These are phyloP conservation scores for Allobates femoralis DNA, from an alignment of 2,797 vertebrate genomes.

Conservation along the genomic window DNA sequence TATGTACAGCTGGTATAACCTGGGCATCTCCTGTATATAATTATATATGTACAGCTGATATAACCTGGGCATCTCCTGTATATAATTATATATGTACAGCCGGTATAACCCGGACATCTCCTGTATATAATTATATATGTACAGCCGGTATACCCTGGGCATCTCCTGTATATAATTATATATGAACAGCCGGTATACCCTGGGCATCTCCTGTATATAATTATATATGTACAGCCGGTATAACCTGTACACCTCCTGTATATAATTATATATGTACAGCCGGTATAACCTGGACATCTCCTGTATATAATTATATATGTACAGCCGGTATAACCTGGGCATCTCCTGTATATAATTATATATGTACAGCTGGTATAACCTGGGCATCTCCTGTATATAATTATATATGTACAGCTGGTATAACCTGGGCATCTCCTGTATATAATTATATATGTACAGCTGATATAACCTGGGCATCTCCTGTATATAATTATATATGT, in stretches of 20 bases:
- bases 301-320: background rate
- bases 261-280: background rate
- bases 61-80: background rate
- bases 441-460: too few relatives aligned
- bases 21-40: background rate
- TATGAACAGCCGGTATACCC: background rate
- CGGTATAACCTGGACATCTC: background rate
- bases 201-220: too few relatives aligned
- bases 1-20: constrained; percentile 10
- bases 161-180: background rate
- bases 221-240: too few relatives aligned
- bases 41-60: too few relatives aligned
- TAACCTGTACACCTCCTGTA: background rate
- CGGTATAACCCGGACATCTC: background rate
- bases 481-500: background rate
- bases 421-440: background rate
- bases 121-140: background rate
- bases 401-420: too few relatives aligned
- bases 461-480: background rate
- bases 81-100: background rate
- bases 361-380: background rate
- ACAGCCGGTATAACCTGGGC: background rate
- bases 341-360: background rate
- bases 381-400: too few relatives aligned
- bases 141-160: background rate